Base-by-base conservation (phyloP, 2,888 invertebrate species). In the Pristionchus entomophagus region DNA sequence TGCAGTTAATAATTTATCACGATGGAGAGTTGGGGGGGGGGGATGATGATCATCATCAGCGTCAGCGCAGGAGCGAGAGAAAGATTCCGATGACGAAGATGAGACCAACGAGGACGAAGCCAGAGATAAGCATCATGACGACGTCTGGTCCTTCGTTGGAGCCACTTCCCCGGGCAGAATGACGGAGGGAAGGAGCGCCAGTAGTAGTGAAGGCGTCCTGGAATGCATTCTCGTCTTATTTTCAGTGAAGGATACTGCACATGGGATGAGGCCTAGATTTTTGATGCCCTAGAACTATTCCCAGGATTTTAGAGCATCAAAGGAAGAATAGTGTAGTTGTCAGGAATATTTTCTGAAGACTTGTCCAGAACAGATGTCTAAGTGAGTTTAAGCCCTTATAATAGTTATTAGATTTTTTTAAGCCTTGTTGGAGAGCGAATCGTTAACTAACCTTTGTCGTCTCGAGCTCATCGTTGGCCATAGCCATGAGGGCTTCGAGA, bases 11-110 rank as follows among this genome's bases (percentile, higher is more conserved):
- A 35, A 38, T 69, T 69, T 59, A 59, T 59, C 29, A 2, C 59
- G 29, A 10, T 59, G 29, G 8, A 10, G 59, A 29, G 10, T 29
- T 51, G 17, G 51, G 29, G 8, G 14, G 59, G 14, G 29, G 26
- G 12, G 29, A 29, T 12, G 59, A n/a, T 59, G 22, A 22, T 29
- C 26, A 59, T 14, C 38, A 22, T 69, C 38, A 69, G n/a, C n/a
- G 45, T 14, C 14, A 45, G 29, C 78, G 78, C 32, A 80, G 10
- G 2, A 80, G 32, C 32, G 78, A 80, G 78, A 80, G 22, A 32
- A 80, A 51, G 51, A 80, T 80, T 17, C 78, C 49, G 78, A 49
- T 26, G 22, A 80, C 78, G 32, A 80, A 51, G 49, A 80, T 14
- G 29, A 80, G 78, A 17, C 78, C 78, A 32, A 49, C 19, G 19